Evolutionary conservation across 2,797 vertebrate species (phyloP).

Genomic region (Poeciliopsis infans): DNA sequence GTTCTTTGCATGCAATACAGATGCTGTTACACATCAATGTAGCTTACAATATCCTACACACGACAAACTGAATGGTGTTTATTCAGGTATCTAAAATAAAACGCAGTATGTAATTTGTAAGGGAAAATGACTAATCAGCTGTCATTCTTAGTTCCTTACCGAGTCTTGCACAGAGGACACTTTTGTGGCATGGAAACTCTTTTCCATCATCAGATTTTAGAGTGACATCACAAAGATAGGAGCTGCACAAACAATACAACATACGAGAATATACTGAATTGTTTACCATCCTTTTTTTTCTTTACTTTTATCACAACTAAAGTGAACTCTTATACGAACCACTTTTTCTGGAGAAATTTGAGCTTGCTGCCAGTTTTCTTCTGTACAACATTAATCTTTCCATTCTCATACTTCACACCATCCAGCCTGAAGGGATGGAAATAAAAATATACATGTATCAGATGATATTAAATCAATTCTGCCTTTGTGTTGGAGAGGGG

Average conservation of each 20-base stretch:
- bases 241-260: conserved; percentile 73
- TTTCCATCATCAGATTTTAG: conserved; percentile 94
- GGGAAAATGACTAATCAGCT: not conserved
- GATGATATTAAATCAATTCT: not conserved
- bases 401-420: conserved; percentile 90
- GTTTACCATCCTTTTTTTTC: not conserved
- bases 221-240: conserved; percentile 92
- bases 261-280: not conserved
- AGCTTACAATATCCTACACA: not conserved
- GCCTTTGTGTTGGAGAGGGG: not conserved
- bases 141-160: conserved; percentile 77
- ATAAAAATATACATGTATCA: not conserved
- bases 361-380: conserved; percentile 87
- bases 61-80: not conserved
- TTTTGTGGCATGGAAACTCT: conserved; percentile 96
- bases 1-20: not conserved
- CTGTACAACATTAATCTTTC: conserved; percentile 85
- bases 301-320: not conserved
- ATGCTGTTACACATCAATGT: not conserved
- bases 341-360: conserved; percentile 88
- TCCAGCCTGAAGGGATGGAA: conserved; percentile 84
- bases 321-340: conserved; percentile 68
- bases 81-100: not conserved
- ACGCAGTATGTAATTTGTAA: not conserved
- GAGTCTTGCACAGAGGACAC: conserved; percentile 94